Conservation (phyloP, 2,797 vertebrate genomes). For the Poliocrania exsul region DNA sequence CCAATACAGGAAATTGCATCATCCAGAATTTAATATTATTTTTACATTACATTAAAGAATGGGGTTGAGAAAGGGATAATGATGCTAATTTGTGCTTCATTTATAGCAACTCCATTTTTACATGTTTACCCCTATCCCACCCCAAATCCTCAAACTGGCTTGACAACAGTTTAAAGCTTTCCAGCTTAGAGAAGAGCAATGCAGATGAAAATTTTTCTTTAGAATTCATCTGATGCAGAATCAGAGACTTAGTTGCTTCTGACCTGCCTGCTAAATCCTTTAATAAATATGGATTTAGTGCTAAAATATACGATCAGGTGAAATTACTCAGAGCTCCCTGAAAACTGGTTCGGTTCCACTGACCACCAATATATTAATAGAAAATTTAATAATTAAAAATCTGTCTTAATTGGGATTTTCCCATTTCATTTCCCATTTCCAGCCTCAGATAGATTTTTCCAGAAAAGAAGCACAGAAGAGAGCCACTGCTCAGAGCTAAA, state of each 20-base stretch:
- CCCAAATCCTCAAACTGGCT: not conserved
- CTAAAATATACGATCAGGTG: constrained; percentile 44
- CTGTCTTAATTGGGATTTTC: constrained; percentile 28
- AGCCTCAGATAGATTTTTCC: not conserved
- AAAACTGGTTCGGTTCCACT: constrained; percentile 30
- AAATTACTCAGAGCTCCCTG: constrained; percentile 48
- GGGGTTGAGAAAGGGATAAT: not conserved
- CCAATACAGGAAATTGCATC: not conserved
- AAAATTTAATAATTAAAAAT: constrained; percentile 61
- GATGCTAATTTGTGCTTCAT: constrained; percentile 4
- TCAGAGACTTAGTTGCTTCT: constrained; percentile 15
- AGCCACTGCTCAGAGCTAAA: not conserved
- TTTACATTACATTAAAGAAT: constrained; percentile 1
- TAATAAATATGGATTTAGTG: constrained; percentile 64
- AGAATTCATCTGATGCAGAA: constrained; percentile 42
- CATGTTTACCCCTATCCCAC: not conserved
- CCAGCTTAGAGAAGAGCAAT: constrained; percentile 10
- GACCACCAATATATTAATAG: constrained; percentile 51
- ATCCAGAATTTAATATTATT: not conserved
- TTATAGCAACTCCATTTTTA: constrained; percentile 18
- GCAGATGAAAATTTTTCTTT: not conserved
- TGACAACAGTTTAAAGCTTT: constrained; percentile 35
- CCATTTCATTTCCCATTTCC: constrained; percentile 4
- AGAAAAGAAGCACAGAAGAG: not conserved
- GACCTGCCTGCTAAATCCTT: constrained; percentile 54